phyloP scores from a whole-genome alignment of 2,888 invertebrate genomes.

The Caenorhabditis sp. region DNA sequence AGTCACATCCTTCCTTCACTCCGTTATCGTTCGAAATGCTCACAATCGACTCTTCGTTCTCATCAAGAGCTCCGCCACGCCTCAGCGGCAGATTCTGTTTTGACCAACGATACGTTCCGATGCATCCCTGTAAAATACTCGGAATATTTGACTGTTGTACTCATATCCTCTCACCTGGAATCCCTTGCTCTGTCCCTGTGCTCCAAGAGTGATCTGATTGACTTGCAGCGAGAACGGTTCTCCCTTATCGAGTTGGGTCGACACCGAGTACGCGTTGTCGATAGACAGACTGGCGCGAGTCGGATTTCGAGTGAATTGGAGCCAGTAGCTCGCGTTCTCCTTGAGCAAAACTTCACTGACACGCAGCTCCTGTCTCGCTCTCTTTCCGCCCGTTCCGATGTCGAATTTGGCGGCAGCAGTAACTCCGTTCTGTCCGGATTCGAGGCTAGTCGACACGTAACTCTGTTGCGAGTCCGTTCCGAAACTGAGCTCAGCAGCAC shows the following conservation, averaged over 20 bases:
- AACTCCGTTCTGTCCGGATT: slow-evolving; percentile 49
- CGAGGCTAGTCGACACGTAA: slow-evolving; percentile 63
- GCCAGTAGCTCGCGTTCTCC: slow-evolving; percentile 72
- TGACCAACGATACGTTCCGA: slow-evolving; percentile 90
- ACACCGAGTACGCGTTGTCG: slow-evolving; percentile 71
- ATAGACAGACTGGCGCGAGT: slow-evolving; percentile 68
- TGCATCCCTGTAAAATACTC: no score
- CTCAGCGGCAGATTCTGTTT: slow-evolving; percentile 91
- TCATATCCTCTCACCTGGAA: slow-evolving; percentile 48
- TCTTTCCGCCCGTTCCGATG: slow-evolving; percentile 48
- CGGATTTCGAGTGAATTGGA: slow-evolving; percentile 72
- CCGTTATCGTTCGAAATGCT: slow-evolving; percentile 59
- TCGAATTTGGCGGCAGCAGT: slow-evolving; percentile 63
- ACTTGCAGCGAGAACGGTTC: slow-evolving; percentile 65
- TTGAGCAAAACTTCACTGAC: slow-evolving; percentile 64
- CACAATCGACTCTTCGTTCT: slow-evolving; percentile 79
- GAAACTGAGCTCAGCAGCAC: slow-evolving; percentile 80
- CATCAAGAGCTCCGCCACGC: slow-evolving; percentile 55
- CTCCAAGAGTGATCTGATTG: slow-evolving; percentile 67
- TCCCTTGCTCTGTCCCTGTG: slow-evolving; percentile 62
- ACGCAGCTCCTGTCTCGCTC: slow-evolving; percentile 52
- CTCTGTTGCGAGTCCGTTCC: slow-evolving; percentile 62
- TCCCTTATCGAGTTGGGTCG: slow-evolving; percentile 57
- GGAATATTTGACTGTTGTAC: no score
- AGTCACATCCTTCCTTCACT: slow-evolving; percentile 84